Evolutionary conservation across 2,797 vertebrate genomes (phyloP), one percentile per base, ranked within the genome.

Genomic region (Percopsis omiscomaycus): DNA sequence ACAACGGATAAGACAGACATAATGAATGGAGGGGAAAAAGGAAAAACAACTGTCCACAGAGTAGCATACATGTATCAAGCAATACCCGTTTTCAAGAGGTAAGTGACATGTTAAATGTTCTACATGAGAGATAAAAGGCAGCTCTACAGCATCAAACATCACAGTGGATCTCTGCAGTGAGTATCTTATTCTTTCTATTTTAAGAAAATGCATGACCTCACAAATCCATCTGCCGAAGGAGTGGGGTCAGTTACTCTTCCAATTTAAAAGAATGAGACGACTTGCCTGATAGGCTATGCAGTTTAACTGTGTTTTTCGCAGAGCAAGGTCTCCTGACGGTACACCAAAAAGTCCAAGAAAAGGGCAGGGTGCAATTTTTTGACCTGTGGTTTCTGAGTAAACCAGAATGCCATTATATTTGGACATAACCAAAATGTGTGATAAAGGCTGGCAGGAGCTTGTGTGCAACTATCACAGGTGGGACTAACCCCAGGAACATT

Each of bases 141-240:
- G 47, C 47, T 13, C 11, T 12, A 49, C 47, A 12, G 13, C 30
- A 61, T 37, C 48, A 61, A 61, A 61, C 30, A 16, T 61, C 9
- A 13, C 5, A 2, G 30, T 44, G 28, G 48, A 62, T 42, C 49
- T 29, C 28, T 37, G 11, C n/a, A 62, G 1, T 44, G n/a, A 51
- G 28, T 52, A 51, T 42, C 60, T 52, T 8, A 52, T 22, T 8
- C 52, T 62, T 52, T 61, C 59, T n/a, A 61, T 16, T n/a, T 61
- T 51, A 15, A 61, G 48, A 55, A 37, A 55, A 37, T 32, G 29
- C 47, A 61, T 61, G 27, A 61, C 59, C 16, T 61, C 60, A 52
- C 47, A 61, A 14, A 60, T 32, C 59, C 59, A 62, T n/a, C 48
- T 49, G 49, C 60, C 16, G 44, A 42, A 62, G 27, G 48, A 22